Evolutionary conservation across 2,888 invertebrate species (phyloP).

Genomic region (Polietes domitor): DNA sequence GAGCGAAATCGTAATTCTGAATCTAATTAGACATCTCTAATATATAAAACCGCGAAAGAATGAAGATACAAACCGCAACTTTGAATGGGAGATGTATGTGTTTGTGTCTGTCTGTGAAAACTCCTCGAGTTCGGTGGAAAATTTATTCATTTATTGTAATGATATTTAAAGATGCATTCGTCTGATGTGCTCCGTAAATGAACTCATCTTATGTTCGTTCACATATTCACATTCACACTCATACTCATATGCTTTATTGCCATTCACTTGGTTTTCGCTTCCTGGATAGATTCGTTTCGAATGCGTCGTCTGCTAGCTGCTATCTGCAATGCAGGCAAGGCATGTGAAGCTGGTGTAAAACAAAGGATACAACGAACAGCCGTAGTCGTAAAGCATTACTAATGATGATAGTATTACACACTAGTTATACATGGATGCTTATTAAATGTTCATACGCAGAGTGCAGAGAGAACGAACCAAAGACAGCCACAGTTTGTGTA

Average conservation of each 20-base stretch:
- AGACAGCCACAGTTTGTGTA: neutral
- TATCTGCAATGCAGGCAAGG: neutral
- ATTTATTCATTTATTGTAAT: too few relatives aligned
- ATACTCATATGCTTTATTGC: neutral
- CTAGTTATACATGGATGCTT: neutral
- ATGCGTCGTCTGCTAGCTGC: too few relatives aligned
- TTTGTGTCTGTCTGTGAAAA: too few relatives aligned
- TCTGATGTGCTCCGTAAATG: neutral
- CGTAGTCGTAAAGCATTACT: neutral
- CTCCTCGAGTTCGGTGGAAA: too few relatives aligned
- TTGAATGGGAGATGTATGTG: too few relatives aligned
- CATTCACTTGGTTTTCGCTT: neutral
- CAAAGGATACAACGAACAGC: neutral
- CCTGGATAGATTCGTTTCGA: neutral
- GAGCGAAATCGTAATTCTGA: too few relatives aligned
- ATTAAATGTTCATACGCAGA: neutral
- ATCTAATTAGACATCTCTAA: too few relatives aligned
- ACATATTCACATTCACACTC: too few relatives aligned
- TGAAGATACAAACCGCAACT: too few relatives aligned
- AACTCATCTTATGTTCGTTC: neutral
- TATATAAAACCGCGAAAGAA: too few relatives aligned
- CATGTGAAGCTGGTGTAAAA: neutral
- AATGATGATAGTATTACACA: neutral
- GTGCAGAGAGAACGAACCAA: neutral
- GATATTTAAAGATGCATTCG: neutral